phyloP scores from a whole-genome alignment of 2,888 invertebrate species.

The Glaucopsyche alexis region DNA sequence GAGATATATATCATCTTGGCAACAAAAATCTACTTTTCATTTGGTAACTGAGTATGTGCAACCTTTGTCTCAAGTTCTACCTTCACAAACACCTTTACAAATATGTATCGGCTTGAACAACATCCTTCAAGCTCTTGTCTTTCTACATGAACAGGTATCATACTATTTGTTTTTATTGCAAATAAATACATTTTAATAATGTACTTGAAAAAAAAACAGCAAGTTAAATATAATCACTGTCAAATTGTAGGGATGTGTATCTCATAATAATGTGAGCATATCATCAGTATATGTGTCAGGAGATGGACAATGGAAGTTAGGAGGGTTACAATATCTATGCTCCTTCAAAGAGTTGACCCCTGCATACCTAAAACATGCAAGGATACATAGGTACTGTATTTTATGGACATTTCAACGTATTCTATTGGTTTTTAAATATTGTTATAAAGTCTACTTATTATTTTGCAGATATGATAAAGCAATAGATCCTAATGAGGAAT shows the following conservation, averaged over 20 bases:
- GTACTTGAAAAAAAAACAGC: background rate
- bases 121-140: conserved; percentile 88
- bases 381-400: conserved; percentile 64
- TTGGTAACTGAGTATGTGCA: conserved; percentile 91
- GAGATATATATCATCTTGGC: conserved; percentile 90
- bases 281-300: conserved; percentile 89
- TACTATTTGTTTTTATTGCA: conserved; percentile 5
- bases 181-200: background rate
- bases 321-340: conserved; percentile 90
- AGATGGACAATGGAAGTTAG: conserved; percentile 93
- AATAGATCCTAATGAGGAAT: conserved; percentile 85
- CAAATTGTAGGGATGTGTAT: conserved; percentile 80
- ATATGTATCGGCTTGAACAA: conserved; percentile 91
- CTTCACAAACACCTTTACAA: conserved; percentile 86
- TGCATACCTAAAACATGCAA: conserved; percentile 84
- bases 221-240: background rate
- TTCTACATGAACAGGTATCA: conserved; percentile 88
- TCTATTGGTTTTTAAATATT: background rate
- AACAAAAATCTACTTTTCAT: conserved; percentile 86
- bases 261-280: conserved; percentile 91
- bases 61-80: conserved; percentile 84
- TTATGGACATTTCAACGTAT: background rate
- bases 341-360: conserved; percentile 83
- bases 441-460: conserved; percentile 28
- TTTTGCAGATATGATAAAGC: conserved; percentile 83